These are phyloP conservation scores for Dasyurus viverrinus DNA, from an alignment of 2,113 vertebrate species.

Conservation along the genomic window DNA sequence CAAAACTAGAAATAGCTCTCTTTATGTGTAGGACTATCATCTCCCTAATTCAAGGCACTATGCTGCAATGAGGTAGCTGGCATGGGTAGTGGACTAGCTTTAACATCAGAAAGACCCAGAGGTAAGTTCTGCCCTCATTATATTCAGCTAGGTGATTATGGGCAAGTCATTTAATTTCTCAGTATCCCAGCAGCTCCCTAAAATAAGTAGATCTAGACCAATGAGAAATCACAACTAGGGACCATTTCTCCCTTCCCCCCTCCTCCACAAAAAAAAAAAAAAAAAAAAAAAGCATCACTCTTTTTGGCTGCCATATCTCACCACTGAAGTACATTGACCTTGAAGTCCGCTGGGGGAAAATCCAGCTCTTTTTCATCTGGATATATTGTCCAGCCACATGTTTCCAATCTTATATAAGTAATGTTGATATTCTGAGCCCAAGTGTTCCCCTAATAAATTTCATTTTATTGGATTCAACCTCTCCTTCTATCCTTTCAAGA, in stretches of 20 bases:
- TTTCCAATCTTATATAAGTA: not conserved
- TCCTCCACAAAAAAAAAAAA: no score
- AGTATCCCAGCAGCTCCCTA: not conserved
- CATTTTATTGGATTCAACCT: not conserved
- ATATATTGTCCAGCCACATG: not conserved
- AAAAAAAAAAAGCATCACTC: not conserved
- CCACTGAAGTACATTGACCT: not conserved
- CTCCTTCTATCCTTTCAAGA: not conserved
- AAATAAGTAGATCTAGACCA: not conserved
- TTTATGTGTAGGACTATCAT: not conserved
- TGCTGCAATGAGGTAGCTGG: not conserved
- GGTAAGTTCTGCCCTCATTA: not conserved
- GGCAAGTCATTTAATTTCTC: not conserved
- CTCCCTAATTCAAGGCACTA: not conserved
- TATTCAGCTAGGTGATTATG: not conserved
- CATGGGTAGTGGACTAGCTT: not conserved
- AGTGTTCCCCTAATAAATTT: not conserved
- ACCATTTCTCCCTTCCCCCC: not conserved
- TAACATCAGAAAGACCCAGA: not conserved
- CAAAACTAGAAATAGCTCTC: not conserved
- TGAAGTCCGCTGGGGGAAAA: not conserved
- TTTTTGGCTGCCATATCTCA: not conserved
- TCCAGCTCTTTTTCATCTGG: not conserved
- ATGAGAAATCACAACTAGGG: not conserved
- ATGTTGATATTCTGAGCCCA: not conserved